A percentile compares a stretch with the other conserved stretches of the same genome.
These are phyloP conservation scores for Akabosia matsudoensis DNA, from an alignment of 1,140 invertebrate genomes.

Conservation along the genomic window DNA sequence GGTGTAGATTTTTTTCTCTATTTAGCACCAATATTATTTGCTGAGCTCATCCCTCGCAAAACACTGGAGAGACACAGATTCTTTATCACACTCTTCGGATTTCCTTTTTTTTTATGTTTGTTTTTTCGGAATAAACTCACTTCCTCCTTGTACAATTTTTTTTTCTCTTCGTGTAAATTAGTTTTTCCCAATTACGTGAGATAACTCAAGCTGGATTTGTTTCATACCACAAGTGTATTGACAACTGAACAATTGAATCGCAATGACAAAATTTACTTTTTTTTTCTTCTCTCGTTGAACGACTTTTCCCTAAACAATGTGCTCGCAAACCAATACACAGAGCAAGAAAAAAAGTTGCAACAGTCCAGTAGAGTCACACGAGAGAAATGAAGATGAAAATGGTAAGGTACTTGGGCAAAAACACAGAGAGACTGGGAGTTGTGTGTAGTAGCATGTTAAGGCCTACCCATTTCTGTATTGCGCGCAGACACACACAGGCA, in stretches of 20 bases:
- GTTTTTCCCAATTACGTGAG: neutral
- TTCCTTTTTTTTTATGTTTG: neutral
- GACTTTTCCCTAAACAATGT: neutral
- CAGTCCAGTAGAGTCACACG: conserved; percentile 12
- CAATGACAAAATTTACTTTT: neutral
- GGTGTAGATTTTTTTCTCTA: too few species aligned
- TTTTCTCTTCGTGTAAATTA: neutral
- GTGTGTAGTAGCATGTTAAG: neutral
- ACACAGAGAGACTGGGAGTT: neutral
- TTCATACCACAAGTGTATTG: neutral
- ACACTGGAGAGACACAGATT: too few species aligned
- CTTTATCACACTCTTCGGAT: neutral
- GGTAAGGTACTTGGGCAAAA: neutral
- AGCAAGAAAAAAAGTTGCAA: neutral
- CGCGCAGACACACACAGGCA: too few species aligned
- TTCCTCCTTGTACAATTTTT: neutral
- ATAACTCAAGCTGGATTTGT: neutral
- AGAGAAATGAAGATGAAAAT: conserved; percentile 14
- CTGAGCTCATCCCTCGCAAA: too few species aligned
- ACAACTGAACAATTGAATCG: too few species aligned
- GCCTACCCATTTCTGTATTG: too few species aligned
- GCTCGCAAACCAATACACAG: neutral
- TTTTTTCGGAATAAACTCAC: too few species aligned
- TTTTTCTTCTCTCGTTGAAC: neutral
- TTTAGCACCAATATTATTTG: too few species aligned